These are phyloP conservation scores for Podotricha telesiphe DNA, from an alignment of 2,888 invertebrate species.

Conservation along the genomic window DNA sequence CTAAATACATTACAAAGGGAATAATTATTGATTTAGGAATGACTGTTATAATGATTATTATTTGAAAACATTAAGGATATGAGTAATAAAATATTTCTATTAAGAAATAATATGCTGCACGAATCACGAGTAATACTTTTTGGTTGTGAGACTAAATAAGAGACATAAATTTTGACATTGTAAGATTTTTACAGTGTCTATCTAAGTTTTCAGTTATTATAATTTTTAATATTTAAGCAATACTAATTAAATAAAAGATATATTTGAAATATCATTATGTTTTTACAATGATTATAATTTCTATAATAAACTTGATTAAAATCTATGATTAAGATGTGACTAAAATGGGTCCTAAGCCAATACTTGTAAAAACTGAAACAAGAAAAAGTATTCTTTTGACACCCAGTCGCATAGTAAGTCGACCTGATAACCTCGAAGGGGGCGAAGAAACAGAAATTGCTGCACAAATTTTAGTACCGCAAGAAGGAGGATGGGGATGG, in stretches of 20 bases:
- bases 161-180: slow-evolving; percentile 9
- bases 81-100: too few relatives aligned
- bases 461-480: slow-evolving; percentile 71
- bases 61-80: too few relatives aligned
- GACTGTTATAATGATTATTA: too few relatives aligned
- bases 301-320: too few relatives aligned
- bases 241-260: slow-evolving; percentile 1
- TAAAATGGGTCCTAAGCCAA: slow-evolving; percentile 49
- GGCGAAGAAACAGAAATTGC: slow-evolving; percentile 75
- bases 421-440: slow-evolving; percentile 59
- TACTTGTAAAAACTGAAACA: slow-evolving; percentile 48
- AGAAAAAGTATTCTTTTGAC: slow-evolving; percentile 57
- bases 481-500: slow-evolving; percentile 78
- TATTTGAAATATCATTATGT: neutral
- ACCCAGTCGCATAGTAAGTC: slow-evolving; percentile 59
- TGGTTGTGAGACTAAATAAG: neutral
- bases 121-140: slow-evolving; percentile 6
- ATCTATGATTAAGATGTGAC: neutral
- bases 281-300: neutral
- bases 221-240: slow-evolving; percentile 16
- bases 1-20: too few relatives aligned
- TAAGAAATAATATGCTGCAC: too few relatives aligned
- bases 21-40: too few relatives aligned
- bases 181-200: neutral
- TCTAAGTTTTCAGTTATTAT: slow-evolving; percentile 2